Conservation (phyloP, 2,797 vertebrate species). For the Champsocephalus gunnari region DNA sequence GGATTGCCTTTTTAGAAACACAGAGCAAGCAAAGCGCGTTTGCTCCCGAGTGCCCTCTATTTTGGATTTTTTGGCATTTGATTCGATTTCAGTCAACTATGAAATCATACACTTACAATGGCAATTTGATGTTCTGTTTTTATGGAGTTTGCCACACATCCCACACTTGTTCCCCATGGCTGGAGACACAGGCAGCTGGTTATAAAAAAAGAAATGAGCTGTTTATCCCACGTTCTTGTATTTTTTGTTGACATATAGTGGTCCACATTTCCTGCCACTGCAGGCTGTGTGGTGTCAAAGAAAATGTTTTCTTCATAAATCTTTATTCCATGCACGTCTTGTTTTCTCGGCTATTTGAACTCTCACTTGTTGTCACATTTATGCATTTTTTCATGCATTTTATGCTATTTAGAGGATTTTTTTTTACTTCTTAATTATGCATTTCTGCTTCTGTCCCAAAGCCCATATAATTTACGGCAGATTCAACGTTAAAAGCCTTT, state of each 20-base stretch:
- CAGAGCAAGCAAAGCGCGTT: constrained; percentile 22
- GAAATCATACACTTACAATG: constrained; percentile 67
- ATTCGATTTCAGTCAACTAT: constrained; percentile 65
- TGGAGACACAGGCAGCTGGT: constrained; percentile 63
- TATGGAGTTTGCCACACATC: constrained; percentile 52
- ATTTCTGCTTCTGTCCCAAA: background rate
- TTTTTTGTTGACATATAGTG: constrained; percentile 38
- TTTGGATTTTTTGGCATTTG: constrained; percentile 43
- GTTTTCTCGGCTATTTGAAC: background rate
- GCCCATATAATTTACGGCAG: background rate
- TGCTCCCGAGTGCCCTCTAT: constrained; percentile 20
- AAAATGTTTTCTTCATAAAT: constrained; percentile 4
- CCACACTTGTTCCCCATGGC: constrained; percentile 62
- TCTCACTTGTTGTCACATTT: background rate
- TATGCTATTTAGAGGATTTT: background rate
- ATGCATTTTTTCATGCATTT: background rate
- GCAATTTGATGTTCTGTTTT: constrained; percentile 67
- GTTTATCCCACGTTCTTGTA: constrained; percentile 38
- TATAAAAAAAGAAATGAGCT: constrained; percentile 35
- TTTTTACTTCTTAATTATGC: background rate
- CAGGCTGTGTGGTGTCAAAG: constrained; percentile 11
- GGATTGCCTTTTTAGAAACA: constrained; percentile 55
- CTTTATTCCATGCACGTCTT: constrained; percentile 9
- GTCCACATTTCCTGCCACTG: constrained; percentile 24
- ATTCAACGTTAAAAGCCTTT: too few relatives aligned